Percentiles rank a stretch among this genome's conserved stretches.
phyloP scores from a whole-genome alignment of 2,888 invertebrate genomes.

The Dysmachus trigonus region DNA sequence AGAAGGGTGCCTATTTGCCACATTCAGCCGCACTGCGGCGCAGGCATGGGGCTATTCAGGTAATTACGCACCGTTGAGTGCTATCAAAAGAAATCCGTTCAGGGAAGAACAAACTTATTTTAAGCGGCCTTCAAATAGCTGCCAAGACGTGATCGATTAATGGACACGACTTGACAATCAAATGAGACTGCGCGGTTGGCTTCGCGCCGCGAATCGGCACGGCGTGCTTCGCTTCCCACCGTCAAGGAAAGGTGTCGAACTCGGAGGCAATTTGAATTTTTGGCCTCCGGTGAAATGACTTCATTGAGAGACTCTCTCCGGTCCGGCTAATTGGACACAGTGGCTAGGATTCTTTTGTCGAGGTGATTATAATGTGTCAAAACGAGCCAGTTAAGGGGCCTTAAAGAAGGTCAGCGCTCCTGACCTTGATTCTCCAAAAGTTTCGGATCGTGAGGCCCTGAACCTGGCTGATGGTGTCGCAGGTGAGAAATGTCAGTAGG shows the following conservation, averaged over 20 bases:
- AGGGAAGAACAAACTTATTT: slow-evolving; percentile 10
- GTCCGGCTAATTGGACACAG: slow-evolving; percentile 21
- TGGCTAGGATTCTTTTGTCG: slow-evolving; percentile 12
- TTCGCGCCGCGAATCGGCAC: background rate
- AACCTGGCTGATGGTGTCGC: background rate
- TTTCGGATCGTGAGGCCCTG: background rate
- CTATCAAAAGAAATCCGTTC: slow-evolving; percentile 14
- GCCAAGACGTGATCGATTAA: slow-evolving; percentile 29
- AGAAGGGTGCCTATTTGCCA: background rate
- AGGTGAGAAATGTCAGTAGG: slow-evolving; percentile 23
- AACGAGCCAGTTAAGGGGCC: slow-evolving; percentile 27
- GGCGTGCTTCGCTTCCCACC: slow-evolving; percentile 27
- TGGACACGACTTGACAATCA: slow-evolving; percentile 38
- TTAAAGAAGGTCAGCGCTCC: background rate
- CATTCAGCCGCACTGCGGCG: background rate
- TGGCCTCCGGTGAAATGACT: slow-evolving; percentile 10
- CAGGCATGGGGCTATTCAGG: slow-evolving; percentile 1
- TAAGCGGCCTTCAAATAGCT: slow-evolving; percentile 5
- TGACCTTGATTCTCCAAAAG: slow-evolving; percentile 18
- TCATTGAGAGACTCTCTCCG: background rate
- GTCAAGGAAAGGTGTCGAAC: slow-evolving; percentile 15
- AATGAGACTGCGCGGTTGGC: slow-evolving; percentile 4
- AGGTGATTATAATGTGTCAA: slow-evolving; percentile 37
- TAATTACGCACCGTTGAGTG: slow-evolving; percentile 23
- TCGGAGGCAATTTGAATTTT: slow-evolving; percentile 21